Conservation (phyloP, 2,888 invertebrate genomes). For the Pseudoips prasinana region DNA sequence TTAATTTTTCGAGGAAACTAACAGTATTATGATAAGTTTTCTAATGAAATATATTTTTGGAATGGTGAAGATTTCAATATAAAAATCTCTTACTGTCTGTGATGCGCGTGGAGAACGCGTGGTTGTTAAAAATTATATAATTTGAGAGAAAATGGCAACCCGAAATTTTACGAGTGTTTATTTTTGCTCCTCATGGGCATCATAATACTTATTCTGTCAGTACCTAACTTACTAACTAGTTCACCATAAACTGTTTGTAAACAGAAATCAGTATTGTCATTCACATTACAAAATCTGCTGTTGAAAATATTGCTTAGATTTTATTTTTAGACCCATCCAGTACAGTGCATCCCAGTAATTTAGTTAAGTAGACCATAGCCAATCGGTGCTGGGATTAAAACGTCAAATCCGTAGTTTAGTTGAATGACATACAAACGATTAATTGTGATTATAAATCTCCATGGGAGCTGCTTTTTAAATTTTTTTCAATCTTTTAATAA, state of each 20-base stretch:
- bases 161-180: too few relatives aligned
- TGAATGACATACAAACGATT: constrained; percentile 39
- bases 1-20: not conserved
- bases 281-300: constrained; percentile 53
- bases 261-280: constrained; percentile 57
- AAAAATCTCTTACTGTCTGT: too few relatives aligned
- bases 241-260: constrained; percentile 5
- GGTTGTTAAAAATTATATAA: not conserved
- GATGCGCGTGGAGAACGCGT: too few relatives aligned
- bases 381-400: constrained; percentile 68
- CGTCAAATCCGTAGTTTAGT: constrained; percentile 42
- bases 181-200: too few relatives aligned
- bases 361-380: constrained; percentile 64
- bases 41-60: not conserved
- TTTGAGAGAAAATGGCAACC: constrained; percentile 1
- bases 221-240: constrained; percentile 23
- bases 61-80: not conserved
- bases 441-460: constrained; percentile 35
- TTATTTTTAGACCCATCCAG: constrained; percentile 49
- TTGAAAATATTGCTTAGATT: constrained; percentile 47
- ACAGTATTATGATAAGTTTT: not conserved
- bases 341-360: constrained; percentile 78
- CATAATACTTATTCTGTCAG: too few relatives aligned
- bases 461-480: constrained; percentile 45
- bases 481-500: constrained; percentile 55